Base-by-base conservation (phyloP, 2,113 vertebrate genomes). In the Columba janthina region DNA sequence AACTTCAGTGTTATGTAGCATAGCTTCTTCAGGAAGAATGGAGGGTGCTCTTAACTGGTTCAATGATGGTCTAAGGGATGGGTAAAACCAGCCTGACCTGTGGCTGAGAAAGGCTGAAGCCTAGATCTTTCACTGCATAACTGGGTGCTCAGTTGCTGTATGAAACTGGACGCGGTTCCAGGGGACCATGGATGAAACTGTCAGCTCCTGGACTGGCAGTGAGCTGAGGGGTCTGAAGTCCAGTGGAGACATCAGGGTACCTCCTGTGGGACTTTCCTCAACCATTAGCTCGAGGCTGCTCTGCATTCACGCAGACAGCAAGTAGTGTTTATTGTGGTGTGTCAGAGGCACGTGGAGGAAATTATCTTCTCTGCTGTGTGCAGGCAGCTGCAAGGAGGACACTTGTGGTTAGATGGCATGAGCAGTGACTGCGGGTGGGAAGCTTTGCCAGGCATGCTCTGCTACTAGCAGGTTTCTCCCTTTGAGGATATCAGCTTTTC, bases 281-380 rank as follows among this genome's bases (percentile, higher is more conserved):
- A 34, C 31, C 0, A 0, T 50, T 48, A 83, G 15, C 70, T 67
- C 1, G 2, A 46, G 36, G 12, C 12, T 78, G n/a, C 18, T 58
- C 31, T 10, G 1, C 4, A 2, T 32, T 69, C 32, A 44, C 17
- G 10, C 14, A 29, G 36, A 3, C 25, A 42, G 2, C 31, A 36
- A 48, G 3, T 22, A 36, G 14, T 7, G 51, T 18, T 72, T 32
- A 14, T 22, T 48, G 50, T 4, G 0, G 0, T 50, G 19, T 57
- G 34, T 21, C 26, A 44, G 36, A 26, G 36, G 12, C 60, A 87
- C 60, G 42, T 4, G 17, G 51, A 77, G 57, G 26, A 73, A 64
- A 38, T 7, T 10, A 15, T 31, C 57, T 61, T 31, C 57, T 61
- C 40, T 73, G 20, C 19, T 58, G 36, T 29, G 40, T 70, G 60